These are phyloP conservation scores for Tympanoctomys barrerae DNA, from an alignment of 2,797 vertebrate genomes.

Conservation along the genomic window DNA sequence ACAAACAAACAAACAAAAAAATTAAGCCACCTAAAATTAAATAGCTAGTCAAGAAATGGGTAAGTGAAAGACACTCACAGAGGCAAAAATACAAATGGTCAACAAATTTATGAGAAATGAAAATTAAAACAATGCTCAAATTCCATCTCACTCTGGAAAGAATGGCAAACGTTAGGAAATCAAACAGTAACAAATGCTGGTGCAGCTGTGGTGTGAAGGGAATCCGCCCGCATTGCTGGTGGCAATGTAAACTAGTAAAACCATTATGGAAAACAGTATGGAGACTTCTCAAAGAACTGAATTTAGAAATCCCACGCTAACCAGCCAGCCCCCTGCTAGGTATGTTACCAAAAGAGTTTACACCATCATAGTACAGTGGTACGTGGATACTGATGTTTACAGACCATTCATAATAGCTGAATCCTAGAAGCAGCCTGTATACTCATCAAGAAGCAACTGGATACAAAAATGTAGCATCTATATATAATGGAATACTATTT, in stretches of 20 bases:
- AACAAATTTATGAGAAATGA: neutral
- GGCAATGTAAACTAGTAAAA: neutral
- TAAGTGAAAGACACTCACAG: neutral
- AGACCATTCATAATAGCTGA: neutral
- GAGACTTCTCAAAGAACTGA: neutral
- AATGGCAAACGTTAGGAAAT: neutral
- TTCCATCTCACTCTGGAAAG: neutral
- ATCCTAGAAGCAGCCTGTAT: neutral
- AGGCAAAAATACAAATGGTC: neutral
- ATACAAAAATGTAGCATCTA: neutral
- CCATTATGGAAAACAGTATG: neutral
- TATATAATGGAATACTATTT: neutral
- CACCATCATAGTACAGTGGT: neutral
- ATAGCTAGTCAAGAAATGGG: neutral
- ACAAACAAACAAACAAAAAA: neutral
- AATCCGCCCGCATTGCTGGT: neutral
- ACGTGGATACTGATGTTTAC: neutral
- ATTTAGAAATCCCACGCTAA: neutral
- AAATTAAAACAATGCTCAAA: neutral
- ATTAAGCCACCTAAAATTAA: neutral
- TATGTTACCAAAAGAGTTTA: neutral
- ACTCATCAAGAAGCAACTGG: neutral
- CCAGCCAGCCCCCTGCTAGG: neutral
- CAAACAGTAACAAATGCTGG: neutral
- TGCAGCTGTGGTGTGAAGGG: neutral